A percentile compares a stretch with the other conserved stretches of the same genome.
Conservation (phyloP, 2,888 invertebrate genomes). For the Formica aserva region DNA sequence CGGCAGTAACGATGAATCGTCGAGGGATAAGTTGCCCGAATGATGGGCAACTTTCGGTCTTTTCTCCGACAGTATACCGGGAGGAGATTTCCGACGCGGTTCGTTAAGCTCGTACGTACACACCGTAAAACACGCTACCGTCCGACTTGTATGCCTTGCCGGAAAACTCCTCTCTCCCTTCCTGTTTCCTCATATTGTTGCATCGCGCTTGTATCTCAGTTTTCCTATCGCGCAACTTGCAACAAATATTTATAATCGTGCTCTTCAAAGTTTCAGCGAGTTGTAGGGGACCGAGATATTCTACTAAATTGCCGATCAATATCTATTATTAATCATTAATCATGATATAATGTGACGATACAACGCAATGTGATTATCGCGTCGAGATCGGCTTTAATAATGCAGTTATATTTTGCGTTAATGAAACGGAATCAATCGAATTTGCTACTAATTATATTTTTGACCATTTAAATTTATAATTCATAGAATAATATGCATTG, state of each 20-base stretch:
- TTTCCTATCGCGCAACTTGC: conserved; percentile 9
- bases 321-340: conserved; percentile 25
- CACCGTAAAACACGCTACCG: conserved; percentile 38
- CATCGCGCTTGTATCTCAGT: background rate
- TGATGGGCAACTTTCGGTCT: conserved; percentile 45
- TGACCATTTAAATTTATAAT: conserved; percentile 3
- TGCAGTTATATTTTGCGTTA: conserved; percentile 12
- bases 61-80: conserved; percentile 38
- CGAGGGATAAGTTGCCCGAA: conserved; percentile 39
- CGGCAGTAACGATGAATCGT: conserved; percentile 19
- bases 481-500: background rate
- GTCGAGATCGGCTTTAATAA: background rate
- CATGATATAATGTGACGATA: background rate
- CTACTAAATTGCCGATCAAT: background rate
- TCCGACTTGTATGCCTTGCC: background rate
- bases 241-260: conserved; percentile 40
- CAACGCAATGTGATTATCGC: background rate
- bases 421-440: conserved; percentile 27
- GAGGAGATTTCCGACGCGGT: conserved; percentile 18
- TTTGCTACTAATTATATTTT: background rate
- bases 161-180: background rate
- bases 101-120: conserved; percentile 47
- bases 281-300: background rate
- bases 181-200: background rate
- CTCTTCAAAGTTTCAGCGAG: background rate